Evolutionary conservation across 2,797 vertebrate species (phyloP), one percentile per base, ranked within the genome.

Genomic region (Vireo griseus): DNA sequence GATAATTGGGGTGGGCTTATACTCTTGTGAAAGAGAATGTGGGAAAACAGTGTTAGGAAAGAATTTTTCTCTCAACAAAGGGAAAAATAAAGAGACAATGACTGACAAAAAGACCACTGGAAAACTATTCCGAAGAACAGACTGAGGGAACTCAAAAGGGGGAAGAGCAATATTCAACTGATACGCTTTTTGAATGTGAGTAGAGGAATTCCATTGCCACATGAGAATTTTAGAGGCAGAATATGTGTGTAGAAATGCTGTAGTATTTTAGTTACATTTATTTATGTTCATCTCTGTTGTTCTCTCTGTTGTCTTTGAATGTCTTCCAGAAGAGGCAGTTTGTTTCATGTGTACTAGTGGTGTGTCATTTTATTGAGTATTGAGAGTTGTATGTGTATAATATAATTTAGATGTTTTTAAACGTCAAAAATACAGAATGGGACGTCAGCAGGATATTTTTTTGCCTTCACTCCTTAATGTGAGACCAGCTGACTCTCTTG

Each of bases 361-460:
- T 25, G 29, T 29, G 52, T 67, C 10, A 28, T 39, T 86, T 52
- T 37, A 19, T 18, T 40, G n/a, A 52, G 11, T 58, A 24, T 18
- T 48, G 52, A 48, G 83, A 66, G 47, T 62, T 67, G 5, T 13
- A 9, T 13, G 7, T 67, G 19, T 10, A 5, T 77, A 42, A n/a
- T n/a, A 6, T 20, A 35, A 51, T 78, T 78, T 12, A 59, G 19
- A 8, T 71, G 33, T 31, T 88, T 78, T 87, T 80, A 16, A 71
- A 58, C 13, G 72, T 51, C 0, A 8, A 65, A 77, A 80, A 28
- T 62, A 31, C 0, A 2, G 25, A 50, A 6, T 8, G 5, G 68
- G 55, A 63, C 16, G 69, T 88, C 19, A 79, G 13, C 26, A 51
- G 45, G 7, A 13, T 59, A 5, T 18, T 45, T 88, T 72, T 93